These are phyloP conservation scores for Pholis gunnellus DNA, from an alignment of 2,113 vertebrate species.

Conservation along the genomic window DNA sequence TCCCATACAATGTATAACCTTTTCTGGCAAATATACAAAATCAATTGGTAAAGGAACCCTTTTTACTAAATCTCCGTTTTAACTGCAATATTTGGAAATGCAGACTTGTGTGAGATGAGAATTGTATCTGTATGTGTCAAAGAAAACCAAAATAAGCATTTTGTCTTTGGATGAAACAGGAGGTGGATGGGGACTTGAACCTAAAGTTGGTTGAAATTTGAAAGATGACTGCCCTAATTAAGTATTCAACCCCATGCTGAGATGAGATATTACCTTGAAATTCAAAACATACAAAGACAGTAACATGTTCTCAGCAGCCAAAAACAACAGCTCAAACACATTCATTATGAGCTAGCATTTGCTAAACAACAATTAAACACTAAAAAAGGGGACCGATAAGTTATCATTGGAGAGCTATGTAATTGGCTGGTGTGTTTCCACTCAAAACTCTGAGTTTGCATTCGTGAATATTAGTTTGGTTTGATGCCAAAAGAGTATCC, in stretches of 20 bases:
- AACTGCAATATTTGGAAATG: no score
- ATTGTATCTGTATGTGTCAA: no score
- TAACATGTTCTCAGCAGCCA: not conserved
- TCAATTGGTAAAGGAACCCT: not conserved
- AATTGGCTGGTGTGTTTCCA: not conserved
- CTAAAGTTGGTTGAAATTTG: not conserved
- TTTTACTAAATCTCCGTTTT: not conserved
- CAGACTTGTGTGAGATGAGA: no score
- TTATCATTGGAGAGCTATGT: not conserved
- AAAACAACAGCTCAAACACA: not conserved
- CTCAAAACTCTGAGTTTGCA: not conserved
- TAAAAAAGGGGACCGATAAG: not conserved
- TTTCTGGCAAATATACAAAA: not conserved
- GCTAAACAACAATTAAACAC: not conserved
- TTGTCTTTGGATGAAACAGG: not conserved
- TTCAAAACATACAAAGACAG: not conserved
- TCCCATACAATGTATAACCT: not conserved
- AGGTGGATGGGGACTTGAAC: not conserved
- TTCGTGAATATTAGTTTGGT: not conserved
- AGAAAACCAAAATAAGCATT: not conserved
- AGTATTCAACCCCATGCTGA: not conserved
- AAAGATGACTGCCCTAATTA: not conserved
- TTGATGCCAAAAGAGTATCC: slow-evolving; percentile 5
- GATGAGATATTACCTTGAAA: not conserved
- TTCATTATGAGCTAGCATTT: not conserved